A percentile compares a stretch with the other conserved stretches of the same genome.
Conservation (phyloP, 1,140 invertebrate species). For the Musca vetustissima region DNA sequence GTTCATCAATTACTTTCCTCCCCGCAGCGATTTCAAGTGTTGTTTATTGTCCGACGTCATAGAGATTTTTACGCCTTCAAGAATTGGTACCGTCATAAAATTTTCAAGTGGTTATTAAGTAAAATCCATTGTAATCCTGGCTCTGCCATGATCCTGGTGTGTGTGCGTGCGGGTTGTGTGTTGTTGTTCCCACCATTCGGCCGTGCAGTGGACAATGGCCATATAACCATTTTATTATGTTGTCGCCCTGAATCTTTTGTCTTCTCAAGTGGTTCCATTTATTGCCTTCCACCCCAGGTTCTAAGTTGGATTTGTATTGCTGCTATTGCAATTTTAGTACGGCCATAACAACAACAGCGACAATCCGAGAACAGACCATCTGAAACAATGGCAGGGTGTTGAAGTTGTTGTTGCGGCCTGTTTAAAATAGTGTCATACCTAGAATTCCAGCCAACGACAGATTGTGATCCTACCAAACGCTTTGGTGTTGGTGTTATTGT, state of each 20-base stretch:
- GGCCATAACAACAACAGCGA: too few relatives aligned
- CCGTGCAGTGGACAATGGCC: neutral
- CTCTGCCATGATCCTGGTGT: neutral
- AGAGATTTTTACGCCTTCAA: slow-evolving; percentile 18
- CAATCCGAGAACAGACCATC: too few relatives aligned
- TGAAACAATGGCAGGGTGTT: too few relatives aligned
- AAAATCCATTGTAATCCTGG: slow-evolving; percentile 2
- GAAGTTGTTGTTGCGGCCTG: too few relatives aligned
- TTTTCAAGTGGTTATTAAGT: slow-evolving; percentile 19
- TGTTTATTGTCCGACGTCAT: slow-evolving; percentile 19
- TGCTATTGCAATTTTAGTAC: too few relatives aligned
- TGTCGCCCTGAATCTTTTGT: neutral
- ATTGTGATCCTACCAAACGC: too few relatives aligned
- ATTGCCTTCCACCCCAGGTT: too few relatives aligned
- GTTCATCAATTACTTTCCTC: slow-evolving; percentile 12
- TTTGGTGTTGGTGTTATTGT: too few relatives aligned
- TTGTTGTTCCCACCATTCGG: neutral
- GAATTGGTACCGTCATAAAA: slow-evolving; percentile 13
- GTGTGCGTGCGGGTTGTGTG: neutral
- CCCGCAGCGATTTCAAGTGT: slow-evolving; percentile 18
- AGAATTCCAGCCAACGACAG: too few relatives aligned
- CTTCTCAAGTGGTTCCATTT: too few relatives aligned
- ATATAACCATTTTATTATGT: slow-evolving; percentile 20
- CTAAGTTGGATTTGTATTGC: too few relatives aligned
- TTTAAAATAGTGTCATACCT: too few relatives aligned